Conservation (phyloP, 2,113 vertebrate genomes). For the Epinephelus moara region DNA sequence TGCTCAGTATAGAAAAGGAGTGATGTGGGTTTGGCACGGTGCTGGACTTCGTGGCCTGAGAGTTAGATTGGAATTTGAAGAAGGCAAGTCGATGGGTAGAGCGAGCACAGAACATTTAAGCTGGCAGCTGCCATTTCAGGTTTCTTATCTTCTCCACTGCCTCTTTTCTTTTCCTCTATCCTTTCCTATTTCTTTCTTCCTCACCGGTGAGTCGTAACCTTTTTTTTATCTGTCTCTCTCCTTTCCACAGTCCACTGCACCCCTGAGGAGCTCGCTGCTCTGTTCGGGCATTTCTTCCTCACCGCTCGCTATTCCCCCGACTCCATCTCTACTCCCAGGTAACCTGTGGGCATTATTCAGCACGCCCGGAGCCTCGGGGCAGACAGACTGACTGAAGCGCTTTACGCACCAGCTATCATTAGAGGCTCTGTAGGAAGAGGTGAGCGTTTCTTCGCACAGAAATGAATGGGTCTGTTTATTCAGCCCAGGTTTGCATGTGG, state of each 20-base stretch:
- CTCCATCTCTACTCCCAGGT: conserved; percentile 17
- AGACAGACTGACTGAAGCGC: conserved; percentile 11
- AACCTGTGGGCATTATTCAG: conserved; percentile 37
- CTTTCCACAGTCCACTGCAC: conserved; percentile 46
- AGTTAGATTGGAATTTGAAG: conserved; percentile 9
- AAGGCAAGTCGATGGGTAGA: neutral
- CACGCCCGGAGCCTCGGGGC: neutral
- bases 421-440: conserved; percentile 43
- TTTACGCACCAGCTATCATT: conserved; percentile 34
- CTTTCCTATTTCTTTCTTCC: neutral
- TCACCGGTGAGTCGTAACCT: conserved; percentile 28
- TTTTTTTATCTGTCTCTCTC: conserved; percentile 13
- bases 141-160: neutral
- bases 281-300: conserved; percentile 16
- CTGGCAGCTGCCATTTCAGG: conserved; percentile 5
- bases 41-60: neutral
- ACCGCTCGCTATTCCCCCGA: neutral
- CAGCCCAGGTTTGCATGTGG: neutral
- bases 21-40: conserved; percentile 25
- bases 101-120: neutral
- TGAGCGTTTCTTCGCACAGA: conserved; percentile 31
- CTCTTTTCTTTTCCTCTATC: neutral
- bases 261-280: conserved; percentile 30
- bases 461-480: conserved; percentile 55
- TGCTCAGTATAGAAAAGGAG: conserved; percentile 2